Conservation (phyloP, 2,113 vertebrate species). For the Azemiops feae region DNA sequence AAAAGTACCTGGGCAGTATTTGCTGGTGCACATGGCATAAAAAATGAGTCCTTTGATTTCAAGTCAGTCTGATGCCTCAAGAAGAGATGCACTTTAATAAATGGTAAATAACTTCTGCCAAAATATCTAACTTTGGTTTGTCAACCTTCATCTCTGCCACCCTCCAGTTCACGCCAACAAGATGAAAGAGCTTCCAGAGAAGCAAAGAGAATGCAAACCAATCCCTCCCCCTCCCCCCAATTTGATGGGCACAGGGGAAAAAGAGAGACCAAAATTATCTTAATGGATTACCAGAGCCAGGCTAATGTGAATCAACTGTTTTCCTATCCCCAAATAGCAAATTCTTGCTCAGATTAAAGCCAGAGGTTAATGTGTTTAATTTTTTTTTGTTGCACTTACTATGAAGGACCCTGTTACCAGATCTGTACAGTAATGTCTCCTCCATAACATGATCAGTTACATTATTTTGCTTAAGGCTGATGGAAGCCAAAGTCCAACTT, state of each 20-base stretch:
- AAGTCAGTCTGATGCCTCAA: neutral
- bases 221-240: neutral
- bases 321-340: neutral
- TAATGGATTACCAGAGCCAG: neutral
- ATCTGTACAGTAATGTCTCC: neutral
- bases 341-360: neutral
- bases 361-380: neutral
- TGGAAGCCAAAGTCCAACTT: neutral
- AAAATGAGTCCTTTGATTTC: neutral
- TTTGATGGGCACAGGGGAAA: neutral
- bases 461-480: neutral
- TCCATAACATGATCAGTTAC: neutral
- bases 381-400: neutral
- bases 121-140: neutral
- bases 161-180: neutral
- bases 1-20: neutral
- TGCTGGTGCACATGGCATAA: neutral
- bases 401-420: neutral
- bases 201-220: neutral
- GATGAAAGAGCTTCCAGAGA: neutral
- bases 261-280: neutral
- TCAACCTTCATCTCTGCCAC: neutral
- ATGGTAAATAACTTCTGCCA: neutral
- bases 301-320: neutral
- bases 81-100: neutral